phyloP scores from a whole-genome alignment of 2,888 invertebrate genomes.

The Lampropteryx suffumata region DNA sequence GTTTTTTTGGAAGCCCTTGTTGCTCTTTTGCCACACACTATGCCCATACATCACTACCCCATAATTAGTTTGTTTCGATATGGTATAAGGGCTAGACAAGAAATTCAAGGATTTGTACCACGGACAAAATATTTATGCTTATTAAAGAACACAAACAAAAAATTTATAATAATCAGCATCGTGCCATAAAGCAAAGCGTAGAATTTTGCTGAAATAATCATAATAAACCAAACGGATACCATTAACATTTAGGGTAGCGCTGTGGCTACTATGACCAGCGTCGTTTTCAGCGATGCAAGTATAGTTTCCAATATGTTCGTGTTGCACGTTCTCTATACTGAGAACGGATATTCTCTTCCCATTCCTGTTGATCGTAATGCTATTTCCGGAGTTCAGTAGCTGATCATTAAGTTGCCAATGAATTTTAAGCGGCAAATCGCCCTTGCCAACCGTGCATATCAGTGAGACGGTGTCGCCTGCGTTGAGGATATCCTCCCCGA shows the following conservation, averaged over 20 bases:
- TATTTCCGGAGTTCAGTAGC: slow-evolving; percentile 76
- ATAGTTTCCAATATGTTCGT: slow-evolving; percentile 84
- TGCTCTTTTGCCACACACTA: slow-evolving; percentile 32
- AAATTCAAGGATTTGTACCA: slow-evolving; percentile 4
- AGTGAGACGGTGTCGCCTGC: slow-evolving; percentile 88
- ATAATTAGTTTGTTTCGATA: not conserved
- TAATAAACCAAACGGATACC: slow-evolving; percentile 73
- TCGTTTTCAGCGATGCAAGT: slow-evolving; percentile 85
- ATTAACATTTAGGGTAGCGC: slow-evolving; percentile 86
- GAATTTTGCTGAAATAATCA: slow-evolving; percentile 21
- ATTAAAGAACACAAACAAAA: not conserved
- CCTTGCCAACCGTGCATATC: slow-evolving; percentile 88
- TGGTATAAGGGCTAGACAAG: too few relatives aligned
- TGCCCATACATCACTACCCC: slow-evolving; percentile 11
- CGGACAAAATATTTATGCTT: slow-evolving; percentile 7
- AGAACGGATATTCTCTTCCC: slow-evolving; percentile 87
- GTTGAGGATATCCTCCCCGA: slow-evolving; percentile 88
- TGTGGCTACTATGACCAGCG: slow-evolving; percentile 85
- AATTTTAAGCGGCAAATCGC: slow-evolving; percentile 87
- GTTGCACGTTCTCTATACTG: slow-evolving; percentile 84
- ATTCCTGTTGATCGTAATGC: slow-evolving; percentile 82
- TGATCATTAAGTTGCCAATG: slow-evolving; percentile 87
- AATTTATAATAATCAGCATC: slow-evolving; percentile 30
- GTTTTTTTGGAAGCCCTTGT: too few relatives aligned
- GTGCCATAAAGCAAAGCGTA: slow-evolving; percentile 58